Conservation (phyloP, 2,797 vertebrate species). For the Thaleichthys pacificus region DNA sequence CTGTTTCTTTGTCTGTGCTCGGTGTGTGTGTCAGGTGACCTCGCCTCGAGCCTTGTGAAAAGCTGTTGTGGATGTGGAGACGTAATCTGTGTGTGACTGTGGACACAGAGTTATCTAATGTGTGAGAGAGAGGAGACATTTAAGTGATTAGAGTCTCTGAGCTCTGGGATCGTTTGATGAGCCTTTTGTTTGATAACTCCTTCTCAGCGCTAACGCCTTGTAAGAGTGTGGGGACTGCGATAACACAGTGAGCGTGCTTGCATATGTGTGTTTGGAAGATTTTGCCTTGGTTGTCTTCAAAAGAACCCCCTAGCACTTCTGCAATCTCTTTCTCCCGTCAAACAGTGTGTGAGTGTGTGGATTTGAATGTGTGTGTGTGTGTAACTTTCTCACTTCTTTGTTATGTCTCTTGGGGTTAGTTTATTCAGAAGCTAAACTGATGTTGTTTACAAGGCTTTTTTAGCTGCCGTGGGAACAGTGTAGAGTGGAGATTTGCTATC, state of each 20-base stretch:
- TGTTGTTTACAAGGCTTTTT: slow-evolving; percentile 1
- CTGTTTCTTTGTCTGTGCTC: slow-evolving; percentile 25
- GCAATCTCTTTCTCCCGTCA: neutral
- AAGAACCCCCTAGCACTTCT: neutral
- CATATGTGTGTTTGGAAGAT: neutral
- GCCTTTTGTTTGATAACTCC: slow-evolving; percentile 53
- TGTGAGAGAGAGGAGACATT: slow-evolving; percentile 10
- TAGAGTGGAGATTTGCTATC: neutral
- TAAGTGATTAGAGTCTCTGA: slow-evolving; percentile 37
- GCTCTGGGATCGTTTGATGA: slow-evolving; percentile 54
- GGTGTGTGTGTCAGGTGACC: slow-evolving; percentile 37
- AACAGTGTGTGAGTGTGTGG: neutral
- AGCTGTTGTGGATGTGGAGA: slow-evolving; percentile 47
- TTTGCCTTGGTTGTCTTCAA: slow-evolving; percentile 13
- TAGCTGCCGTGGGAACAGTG: neutral
- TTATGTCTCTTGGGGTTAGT: neutral
- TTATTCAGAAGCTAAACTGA: slow-evolving; percentile 1
- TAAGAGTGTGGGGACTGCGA: slow-evolving; percentile 29
- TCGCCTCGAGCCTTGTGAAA: slow-evolving; percentile 40
- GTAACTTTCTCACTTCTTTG: neutral
- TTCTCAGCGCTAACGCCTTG: slow-evolving; percentile 28
- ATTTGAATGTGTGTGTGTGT: slow-evolving; percentile 7
- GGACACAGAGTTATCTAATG: slow-evolving; percentile 18
- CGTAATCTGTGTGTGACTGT: slow-evolving; percentile 3
- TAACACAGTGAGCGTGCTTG: slow-evolving; percentile 1